phyloP scores from a whole-genome alignment of 2,888 invertebrate species.

The Cactoblastis cactorum region DNA sequence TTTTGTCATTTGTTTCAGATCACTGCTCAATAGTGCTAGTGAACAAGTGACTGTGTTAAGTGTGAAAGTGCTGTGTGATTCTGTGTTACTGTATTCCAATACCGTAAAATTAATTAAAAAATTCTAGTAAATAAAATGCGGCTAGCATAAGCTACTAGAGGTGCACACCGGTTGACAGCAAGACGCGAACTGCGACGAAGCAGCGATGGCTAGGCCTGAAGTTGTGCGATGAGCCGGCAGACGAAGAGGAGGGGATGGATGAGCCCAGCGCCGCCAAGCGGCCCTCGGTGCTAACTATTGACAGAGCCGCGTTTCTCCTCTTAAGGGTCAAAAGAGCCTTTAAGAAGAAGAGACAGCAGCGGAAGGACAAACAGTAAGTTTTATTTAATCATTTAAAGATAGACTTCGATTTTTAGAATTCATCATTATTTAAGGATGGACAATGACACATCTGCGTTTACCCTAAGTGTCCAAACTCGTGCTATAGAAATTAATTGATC shows the following conservation, averaged over 20 bases:
- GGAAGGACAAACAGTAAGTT: slow-evolving; percentile 92
- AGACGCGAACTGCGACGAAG: slow-evolving; percentile 63
- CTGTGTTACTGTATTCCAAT: no score
- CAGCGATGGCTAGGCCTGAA: slow-evolving; percentile 77
- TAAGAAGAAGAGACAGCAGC: slow-evolving; percentile 92
- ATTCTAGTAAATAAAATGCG: slow-evolving; percentile 11
- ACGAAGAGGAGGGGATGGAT: slow-evolving; percentile 66
- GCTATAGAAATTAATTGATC: no score
- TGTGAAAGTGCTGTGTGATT: slow-evolving; percentile 5
- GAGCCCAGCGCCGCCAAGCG: slow-evolving; percentile 73
- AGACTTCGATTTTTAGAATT: no score
- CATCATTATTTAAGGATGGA: no score
- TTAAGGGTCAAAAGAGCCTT: slow-evolving; percentile 93
- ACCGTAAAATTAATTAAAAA: no score
- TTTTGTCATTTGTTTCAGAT: slow-evolving; percentile 13
- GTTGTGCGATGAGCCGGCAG: slow-evolving; percentile 73
- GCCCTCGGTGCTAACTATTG: slow-evolving; percentile 88
- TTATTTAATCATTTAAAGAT: not conserved
- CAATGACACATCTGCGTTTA: no score
- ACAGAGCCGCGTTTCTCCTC: slow-evolving; percentile 92
- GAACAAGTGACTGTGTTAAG: slow-evolving; percentile 2
- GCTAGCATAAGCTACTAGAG: slow-evolving; percentile 21
- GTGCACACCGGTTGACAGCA: slow-evolving; percentile 35
- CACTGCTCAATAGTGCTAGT: slow-evolving; percentile 7
- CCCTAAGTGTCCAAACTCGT: no score